Evolutionary conservation across 2,797 vertebrate species (phyloP).

Genomic region (Arnoldichthys spilopterus): DNA sequence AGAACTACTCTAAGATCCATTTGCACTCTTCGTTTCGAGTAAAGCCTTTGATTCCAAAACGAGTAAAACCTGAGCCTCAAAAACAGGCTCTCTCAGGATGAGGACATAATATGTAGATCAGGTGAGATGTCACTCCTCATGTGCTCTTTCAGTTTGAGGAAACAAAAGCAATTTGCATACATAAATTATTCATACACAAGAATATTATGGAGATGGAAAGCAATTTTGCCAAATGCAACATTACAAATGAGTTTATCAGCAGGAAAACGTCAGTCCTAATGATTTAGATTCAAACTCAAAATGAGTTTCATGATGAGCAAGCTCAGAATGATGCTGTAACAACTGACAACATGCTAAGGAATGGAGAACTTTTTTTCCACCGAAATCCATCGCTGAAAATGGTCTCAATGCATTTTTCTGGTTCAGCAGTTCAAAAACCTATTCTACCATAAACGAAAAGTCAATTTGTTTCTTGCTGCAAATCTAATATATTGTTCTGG

Average conservation of each 20-base stretch:
- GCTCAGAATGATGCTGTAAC: background rate
- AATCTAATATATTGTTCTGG: constrained; percentile 21
- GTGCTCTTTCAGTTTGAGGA: constrained; percentile 33
- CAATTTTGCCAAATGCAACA: constrained; percentile 39
- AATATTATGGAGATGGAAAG: constrained; percentile 52
- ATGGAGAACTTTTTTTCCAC: background rate
- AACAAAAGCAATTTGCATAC: constrained; percentile 59
- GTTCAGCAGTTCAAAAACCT: constrained; percentile 27
- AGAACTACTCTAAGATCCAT: background rate
- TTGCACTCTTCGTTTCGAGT: background rate
- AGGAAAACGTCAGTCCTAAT: background rate
- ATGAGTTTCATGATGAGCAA: background rate
- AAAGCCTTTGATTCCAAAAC: background rate
- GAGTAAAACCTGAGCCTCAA: background rate
- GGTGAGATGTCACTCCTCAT: constrained; percentile 41
- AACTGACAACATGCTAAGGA: background rate
- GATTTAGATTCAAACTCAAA: constrained; percentile 34
- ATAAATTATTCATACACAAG: constrained; percentile 60
- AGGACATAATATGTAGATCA: constrained; percentile 34
- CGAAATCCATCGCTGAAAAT: constrained; percentile 2
- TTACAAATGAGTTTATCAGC: constrained; percentile 43
- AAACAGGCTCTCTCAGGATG: background rate
- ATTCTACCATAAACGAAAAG: background rate
- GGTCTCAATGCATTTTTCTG: constrained; percentile 10
- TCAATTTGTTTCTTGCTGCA: constrained; percentile 31